Percentiles rank a stretch among this genome's conserved stretches.
phyloP scores from a whole-genome alignment of 2,797 vertebrate genomes.

The Hybognathus amarus region DNA sequence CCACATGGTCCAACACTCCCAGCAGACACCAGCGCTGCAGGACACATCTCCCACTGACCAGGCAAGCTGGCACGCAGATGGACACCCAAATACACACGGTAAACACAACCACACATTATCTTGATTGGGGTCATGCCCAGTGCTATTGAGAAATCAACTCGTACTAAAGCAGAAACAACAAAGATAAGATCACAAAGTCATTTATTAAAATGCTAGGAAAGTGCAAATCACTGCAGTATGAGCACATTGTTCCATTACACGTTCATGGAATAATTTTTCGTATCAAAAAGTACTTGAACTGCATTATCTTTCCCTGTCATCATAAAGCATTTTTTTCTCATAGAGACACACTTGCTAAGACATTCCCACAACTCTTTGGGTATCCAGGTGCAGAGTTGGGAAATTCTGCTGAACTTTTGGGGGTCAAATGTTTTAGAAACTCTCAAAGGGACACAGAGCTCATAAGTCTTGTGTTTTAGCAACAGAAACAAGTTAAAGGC shows the following conservation, averaged over 20 bases:
- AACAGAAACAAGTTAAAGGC: not conserved
- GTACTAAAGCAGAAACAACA: not conserved
- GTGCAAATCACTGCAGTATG: not conserved
- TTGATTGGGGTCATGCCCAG: not conserved
- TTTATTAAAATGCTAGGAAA: conserved; percentile 1
- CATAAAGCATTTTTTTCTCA: not conserved
- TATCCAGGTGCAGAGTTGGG: conserved; percentile 15
- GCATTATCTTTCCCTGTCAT: conserved; percentile 18
- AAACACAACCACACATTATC: conserved; percentile 30
- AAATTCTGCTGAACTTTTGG: conserved; percentile 1
- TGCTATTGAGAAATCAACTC: not conserved
- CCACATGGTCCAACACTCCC: conserved; percentile 68
- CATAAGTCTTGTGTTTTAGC: conserved; percentile 7
- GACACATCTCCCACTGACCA: conserved; percentile 61
- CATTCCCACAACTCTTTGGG: conserved; percentile 5
- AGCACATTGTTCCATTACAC: not conserved
- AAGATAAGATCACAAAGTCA: not conserved
- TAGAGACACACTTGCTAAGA: conserved; percentile 1
- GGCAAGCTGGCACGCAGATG: conserved; percentile 73
- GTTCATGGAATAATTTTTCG: not conserved
- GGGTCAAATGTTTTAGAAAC: conserved; percentile 7
- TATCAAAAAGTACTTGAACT: not conserved
- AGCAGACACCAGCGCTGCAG: conserved; percentile 66
- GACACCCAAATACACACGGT: conserved; percentile 38
- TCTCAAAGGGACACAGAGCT: conserved; percentile 20